Evolutionary conservation across 2,888 invertebrate genomes (phyloP), one percentile per base, ranked within the genome.

Genomic region (Harpalus rufipes): DNA sequence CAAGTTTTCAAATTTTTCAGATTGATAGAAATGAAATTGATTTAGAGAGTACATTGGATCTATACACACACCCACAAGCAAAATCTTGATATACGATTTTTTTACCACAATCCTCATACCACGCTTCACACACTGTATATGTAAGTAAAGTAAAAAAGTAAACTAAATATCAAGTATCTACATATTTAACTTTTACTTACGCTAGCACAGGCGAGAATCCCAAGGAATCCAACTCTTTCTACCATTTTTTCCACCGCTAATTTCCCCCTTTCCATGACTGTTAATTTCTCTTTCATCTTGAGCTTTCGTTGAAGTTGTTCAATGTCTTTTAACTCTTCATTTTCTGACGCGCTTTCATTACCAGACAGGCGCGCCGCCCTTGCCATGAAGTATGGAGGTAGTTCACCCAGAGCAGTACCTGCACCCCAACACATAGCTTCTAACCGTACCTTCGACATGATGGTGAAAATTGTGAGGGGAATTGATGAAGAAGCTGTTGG

Each of bases 301-400:
- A 92, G 92, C 88, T 95, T 94, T 72, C 94, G 93, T 88, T 94
- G 93, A 68, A 96, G 90, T 80, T 95, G 94, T 89, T 96, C 94
- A 88, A 96, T 94, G 89, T 96, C 96, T 87, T 94, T 94, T 87
- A 96, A 91, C 18, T 74, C 72, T 87, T 96, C 96, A 87, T 96
- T 95, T 85, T 94, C 94, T 87, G 92, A 92, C 76, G 94, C 93
- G 78, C 93, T 93, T 88, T 94, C 94, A 86, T 87, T 90, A 89
- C 91, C 93, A 0, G 95, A 95, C 0, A 96, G 92, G 8, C 97
- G 91, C 0, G 97, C 96, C 4, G 99, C 98, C 86, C 97, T 93
- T n/a, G 99, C 99, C 98, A 99, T 99, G 92, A 99, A 99, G 93
- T 99, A 99, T 0, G 99, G 99, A 2, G 99, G 99, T 87, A 99